Conservation (phyloP, 2,797 vertebrate species). For the Micropoecilia bifurca region DNA sequence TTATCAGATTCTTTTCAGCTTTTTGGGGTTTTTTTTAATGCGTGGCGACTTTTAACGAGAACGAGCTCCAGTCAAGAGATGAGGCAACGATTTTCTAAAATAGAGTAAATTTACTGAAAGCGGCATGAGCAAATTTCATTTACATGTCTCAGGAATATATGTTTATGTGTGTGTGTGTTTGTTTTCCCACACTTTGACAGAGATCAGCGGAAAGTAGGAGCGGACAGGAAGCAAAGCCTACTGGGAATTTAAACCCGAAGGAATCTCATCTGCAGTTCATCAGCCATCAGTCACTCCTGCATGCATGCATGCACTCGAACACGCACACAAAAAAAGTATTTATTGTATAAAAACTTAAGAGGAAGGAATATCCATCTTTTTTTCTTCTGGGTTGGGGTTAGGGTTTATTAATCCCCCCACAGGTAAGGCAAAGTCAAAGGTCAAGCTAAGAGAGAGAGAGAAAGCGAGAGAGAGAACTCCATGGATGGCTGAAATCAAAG, state of each 20-base stretch:
- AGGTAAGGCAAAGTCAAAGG: neutral
- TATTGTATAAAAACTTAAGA: conserved; percentile 29
- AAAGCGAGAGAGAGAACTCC: too few species aligned
- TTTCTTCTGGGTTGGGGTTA: too few species aligned
- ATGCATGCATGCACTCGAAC: conserved; percentile 21
- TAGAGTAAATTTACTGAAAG: neutral
- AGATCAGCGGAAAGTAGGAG: conserved; percentile 56
- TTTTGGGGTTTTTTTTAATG: neutral
- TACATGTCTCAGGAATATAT: conserved; percentile 21
- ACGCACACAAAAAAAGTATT: conserved; percentile 34
- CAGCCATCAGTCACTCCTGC: conserved; percentile 60
- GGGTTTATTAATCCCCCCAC: neutral
- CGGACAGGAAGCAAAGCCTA: conserved; percentile 76
- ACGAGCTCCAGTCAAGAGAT: neutral
- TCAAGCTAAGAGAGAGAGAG: neutral
- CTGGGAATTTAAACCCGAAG: conserved; percentile 78
- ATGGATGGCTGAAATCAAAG: neutral
- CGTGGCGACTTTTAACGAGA: neutral
- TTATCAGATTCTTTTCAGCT: conserved; percentile 41
- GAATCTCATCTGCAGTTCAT: conserved; percentile 81
- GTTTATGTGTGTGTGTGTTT: conserved; percentile 21
- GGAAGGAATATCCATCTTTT: neutral
- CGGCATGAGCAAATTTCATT: neutral
- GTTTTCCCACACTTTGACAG: conserved; percentile 82
- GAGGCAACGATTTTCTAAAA: neutral